Conservation (phyloP, 2,113 vertebrate species). For the Gymnorhina tibicen region DNA sequence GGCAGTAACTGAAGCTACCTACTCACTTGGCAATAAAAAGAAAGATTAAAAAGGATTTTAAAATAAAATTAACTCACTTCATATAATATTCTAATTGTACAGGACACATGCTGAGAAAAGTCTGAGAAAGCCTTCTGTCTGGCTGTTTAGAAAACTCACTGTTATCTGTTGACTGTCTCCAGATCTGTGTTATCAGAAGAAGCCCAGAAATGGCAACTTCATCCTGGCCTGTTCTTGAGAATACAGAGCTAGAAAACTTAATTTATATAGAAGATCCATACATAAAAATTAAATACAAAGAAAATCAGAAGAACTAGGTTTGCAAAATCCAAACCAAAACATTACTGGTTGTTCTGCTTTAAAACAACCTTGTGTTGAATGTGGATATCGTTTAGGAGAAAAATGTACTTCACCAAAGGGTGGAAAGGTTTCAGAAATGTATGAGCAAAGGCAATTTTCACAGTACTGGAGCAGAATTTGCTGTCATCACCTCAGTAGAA, state of each 20-base stretch:
- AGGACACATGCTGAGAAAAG: neutral
- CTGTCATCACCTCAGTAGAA: neutral
- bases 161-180: neutral
- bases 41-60: neutral
- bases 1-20: neutral
- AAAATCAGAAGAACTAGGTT: neutral
- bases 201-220: neutral
- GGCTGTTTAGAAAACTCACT: neutral
- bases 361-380: neutral
- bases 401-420: neutral
- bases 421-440: neutral
- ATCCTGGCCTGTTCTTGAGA: neutral
- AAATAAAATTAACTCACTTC: neutral
- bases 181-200: neutral
- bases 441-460: neutral
- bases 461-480: neutral
- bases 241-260: neutral
- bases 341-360: neutral
- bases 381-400: neutral
- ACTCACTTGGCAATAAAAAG: neutral
- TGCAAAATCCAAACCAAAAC: slow-evolving; percentile 25
- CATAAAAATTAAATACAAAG: neutral
- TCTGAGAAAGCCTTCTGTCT: neutral
- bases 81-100: neutral
- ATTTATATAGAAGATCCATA: neutral